Evolutionary conservation across 2,113 vertebrate species (phyloP), one percentile per base, ranked within the genome.

Genomic region (Hippocampus barbouri): DNA sequence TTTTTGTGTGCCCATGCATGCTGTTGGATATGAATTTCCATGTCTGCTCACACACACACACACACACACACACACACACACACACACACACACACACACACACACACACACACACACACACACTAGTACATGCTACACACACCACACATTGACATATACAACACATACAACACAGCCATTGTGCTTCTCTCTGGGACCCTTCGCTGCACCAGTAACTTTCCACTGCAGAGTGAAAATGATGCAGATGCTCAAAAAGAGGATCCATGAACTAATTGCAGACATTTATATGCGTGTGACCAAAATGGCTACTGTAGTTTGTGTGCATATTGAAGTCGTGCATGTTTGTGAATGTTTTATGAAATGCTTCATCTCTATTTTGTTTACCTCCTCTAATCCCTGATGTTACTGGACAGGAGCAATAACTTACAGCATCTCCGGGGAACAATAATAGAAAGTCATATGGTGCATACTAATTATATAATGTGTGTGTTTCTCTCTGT

Each of bases 151-250:
- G 70, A 76, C 54, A 68, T 71, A 86, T 69, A 76, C 63, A 47
- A 68, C 4, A 63, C 60, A 54, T 66, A 40, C 23, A 53, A 30
- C 16, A 53, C 6, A 21, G 64, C 72, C 57, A 79, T 83, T 86
- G 81, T 81, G 8, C 63, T 76, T 75, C 3, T 47, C 30, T 7
- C 63, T 43, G 62, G 71, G 74, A 65, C 57, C 74, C 65, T 73
- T 74, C 75, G 64, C 81, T 80, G 79, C 80, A 83, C 77, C 75
- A 80, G 85, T 73, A 78, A 83, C 86, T 83, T 89, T 82, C 79
- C 77, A 80, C 74, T 85, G 77, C 79, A 77, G 8, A 56, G 51
- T n/a, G 38, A 11, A 57, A 62, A 27, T 70, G 21, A 72, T 76
- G 49, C 70, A 23, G 62, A 72, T 72, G 11, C 72, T 65, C 2